These are phyloP conservation scores for Pachymerium ferrugineum DNA, from an alignment of 2,888 invertebrate species.

Conservation along the genomic window DNA sequence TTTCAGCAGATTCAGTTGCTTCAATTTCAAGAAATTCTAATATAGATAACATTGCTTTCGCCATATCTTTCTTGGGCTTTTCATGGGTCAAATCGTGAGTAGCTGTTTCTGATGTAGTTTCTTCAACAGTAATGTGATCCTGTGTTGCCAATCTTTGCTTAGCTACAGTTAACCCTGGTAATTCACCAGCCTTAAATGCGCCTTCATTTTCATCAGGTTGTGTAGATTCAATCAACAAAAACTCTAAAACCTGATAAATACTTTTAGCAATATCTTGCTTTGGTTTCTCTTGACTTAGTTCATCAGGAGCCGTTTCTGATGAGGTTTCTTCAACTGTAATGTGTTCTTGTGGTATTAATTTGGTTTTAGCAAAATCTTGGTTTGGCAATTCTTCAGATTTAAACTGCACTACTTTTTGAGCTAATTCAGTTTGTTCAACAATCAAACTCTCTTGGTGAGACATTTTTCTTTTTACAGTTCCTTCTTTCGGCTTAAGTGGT, in stretches of 20 bases:
- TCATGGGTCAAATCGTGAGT: constrained; percentile 29
- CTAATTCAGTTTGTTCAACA: constrained; percentile 45
- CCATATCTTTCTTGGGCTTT: constrained; percentile 27
- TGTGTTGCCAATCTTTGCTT: constrained; percentile 1
- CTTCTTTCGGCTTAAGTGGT: constrained; percentile 34
- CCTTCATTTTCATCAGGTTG: constrained; percentile 32
- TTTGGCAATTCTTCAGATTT: constrained; percentile 31
- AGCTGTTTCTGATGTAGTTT: constrained; percentile 25
- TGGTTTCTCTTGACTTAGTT: constrained; percentile 27
- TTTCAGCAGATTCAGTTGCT: neutral
- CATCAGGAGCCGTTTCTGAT: neutral
- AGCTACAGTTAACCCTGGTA: constrained; percentile 25
- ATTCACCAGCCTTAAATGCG: constrained; percentile 28
- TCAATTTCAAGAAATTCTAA: neutral
- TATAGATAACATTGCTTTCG: neutral
- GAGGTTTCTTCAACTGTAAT: constrained; percentile 37
- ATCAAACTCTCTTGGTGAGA: constrained; percentile 38
- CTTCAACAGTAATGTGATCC: constrained; percentile 33
- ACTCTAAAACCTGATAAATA: constrained; percentile 23
- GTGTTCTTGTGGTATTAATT: constrained; percentile 35
- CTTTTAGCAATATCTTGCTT: constrained; percentile 20
- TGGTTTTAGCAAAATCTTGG: constrained; percentile 32
- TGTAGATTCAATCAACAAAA: constrained; percentile 28
- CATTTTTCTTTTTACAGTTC: constrained; percentile 38
- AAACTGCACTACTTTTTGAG: constrained; percentile 27